A percentile compares a stretch with the other conserved stretches of the same genome.
Conservation (phyloP, 2,113 vertebrate species). For the Myotis brandtii region DNA sequence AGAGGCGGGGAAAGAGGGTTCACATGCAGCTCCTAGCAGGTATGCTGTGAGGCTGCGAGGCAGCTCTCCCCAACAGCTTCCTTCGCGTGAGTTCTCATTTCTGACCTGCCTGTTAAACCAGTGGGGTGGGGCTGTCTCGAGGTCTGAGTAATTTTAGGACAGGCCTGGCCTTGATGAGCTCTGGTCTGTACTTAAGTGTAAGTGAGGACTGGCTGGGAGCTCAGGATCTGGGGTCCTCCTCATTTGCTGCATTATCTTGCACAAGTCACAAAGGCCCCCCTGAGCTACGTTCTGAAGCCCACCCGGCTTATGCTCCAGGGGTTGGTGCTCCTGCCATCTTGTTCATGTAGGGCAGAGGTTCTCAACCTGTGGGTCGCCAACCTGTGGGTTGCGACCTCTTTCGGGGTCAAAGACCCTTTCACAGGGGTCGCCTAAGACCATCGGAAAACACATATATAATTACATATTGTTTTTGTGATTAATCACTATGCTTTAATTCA, state of each 20-base stretch:
- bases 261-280: fast-evolving
- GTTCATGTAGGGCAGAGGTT: neutral
- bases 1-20: neutral
- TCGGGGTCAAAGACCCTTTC: too few species aligned
- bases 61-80: neutral
- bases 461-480: too few species aligned
- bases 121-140: neutral
- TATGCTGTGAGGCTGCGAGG: neutral
- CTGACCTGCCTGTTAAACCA: neutral
- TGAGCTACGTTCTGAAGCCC: neutral
- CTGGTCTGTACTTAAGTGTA: neutral
- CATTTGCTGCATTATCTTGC: neutral
- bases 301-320: neutral
- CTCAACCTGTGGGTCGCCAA: too few species aligned
- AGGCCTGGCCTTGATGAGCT: neutral
- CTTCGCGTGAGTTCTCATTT: neutral
- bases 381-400: too few species aligned
- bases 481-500: too few species aligned
- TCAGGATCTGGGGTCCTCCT: neutral
- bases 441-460: too few species aligned
- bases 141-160: neutral
- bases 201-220: neutral
- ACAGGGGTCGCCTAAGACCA: too few species aligned
- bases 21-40: neutral
- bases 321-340: neutral